phyloP scores from a whole-genome alignment of 1,140 invertebrate species.

The Atta texana region DNA sequence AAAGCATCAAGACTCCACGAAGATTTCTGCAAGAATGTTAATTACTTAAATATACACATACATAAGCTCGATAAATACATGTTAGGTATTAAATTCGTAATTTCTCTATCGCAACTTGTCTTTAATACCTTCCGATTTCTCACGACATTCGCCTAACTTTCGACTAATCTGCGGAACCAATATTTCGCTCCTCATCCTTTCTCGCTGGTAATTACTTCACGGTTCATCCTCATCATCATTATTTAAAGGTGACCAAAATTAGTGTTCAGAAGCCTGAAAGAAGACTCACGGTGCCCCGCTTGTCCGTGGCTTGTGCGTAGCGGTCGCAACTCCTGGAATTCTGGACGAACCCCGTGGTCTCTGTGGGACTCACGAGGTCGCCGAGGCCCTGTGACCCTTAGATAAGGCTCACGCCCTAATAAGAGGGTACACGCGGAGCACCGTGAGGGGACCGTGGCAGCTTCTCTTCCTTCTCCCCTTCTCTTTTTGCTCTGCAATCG shows the following conservation, averaged over 20 bases:
- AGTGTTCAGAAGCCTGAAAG: slow-evolving; percentile 63
- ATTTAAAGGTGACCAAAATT: slow-evolving; percentile 63
- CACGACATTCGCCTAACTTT: background rate
- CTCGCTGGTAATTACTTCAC: slow-evolving; percentile 51
- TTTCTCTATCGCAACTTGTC: background rate
- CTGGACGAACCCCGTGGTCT: slow-evolving; percentile 70
- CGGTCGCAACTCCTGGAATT: slow-evolving; percentile 84
- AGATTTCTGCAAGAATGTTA: slow-evolving; percentile 3
- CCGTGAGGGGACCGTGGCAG: slow-evolving; percentile 70
- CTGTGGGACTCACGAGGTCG: slow-evolving; percentile 83
- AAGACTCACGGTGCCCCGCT: slow-evolving; percentile 59
- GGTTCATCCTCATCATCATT: slow-evolving; percentile 61
- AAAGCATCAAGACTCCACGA: background rate
- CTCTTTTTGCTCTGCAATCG: slow-evolving; percentile 69
- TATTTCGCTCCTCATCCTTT: background rate
- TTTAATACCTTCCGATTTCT: background rate
- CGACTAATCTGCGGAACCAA: background rate
- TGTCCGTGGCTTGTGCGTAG: slow-evolving; percentile 53
- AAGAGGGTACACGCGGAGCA: slow-evolving; percentile 83
- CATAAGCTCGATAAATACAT: background rate
- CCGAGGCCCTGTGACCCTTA: slow-evolving; percentile 84
- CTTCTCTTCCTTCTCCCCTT: slow-evolving; percentile 64
- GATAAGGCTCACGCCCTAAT: slow-evolving; percentile 86
- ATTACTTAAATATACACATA: background rate
- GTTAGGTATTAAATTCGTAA: background rate